These are phyloP conservation scores for Parnassius orleans DNA, from an alignment of 2,888 invertebrate genomes.

Conservation along the genomic window DNA sequence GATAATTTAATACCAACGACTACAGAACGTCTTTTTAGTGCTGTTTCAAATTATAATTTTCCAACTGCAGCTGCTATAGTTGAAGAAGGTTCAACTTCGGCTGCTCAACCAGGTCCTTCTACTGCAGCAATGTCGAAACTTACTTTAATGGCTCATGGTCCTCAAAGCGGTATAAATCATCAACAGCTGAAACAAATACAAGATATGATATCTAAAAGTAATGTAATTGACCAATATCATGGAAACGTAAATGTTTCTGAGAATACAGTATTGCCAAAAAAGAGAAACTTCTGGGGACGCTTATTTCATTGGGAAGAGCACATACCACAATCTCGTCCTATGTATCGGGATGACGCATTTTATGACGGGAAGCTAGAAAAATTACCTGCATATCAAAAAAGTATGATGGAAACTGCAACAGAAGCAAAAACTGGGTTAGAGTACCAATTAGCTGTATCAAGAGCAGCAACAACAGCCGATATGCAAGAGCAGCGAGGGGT, in stretches of 20 bases:
- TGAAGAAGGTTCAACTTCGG: slow-evolving; percentile 40
- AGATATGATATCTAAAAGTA: slow-evolving; percentile 57
- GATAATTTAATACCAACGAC: slow-evolving; percentile 41
- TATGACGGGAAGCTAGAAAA: slow-evolving; percentile 60
- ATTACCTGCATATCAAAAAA: slow-evolving; percentile 64
- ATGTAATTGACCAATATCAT: slow-evolving; percentile 43
- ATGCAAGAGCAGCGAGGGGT: slow-evolving; percentile 59
- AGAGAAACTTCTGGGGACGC: slow-evolving; percentile 51
- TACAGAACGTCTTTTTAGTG: slow-evolving; percentile 50
- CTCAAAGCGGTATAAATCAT: slow-evolving; percentile 54
- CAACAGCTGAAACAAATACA: slow-evolving; percentile 62
- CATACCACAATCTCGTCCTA: slow-evolving; percentile 58
- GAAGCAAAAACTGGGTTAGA: slow-evolving; percentile 63
- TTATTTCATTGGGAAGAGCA: slow-evolving; percentile 64
- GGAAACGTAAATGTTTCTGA: slow-evolving; percentile 44
- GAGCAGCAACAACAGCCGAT: slow-evolving; percentile 63
- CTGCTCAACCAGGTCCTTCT: slow-evolving; percentile 53
- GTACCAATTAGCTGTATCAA: slow-evolving; percentile 70
- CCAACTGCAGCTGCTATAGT: slow-evolving; percentile 64
- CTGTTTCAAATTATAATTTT: slow-evolving; percentile 52
- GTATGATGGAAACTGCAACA: slow-evolving; percentile 45
- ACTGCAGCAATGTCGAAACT: slow-evolving; percentile 50
- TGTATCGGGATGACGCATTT: slow-evolving; percentile 74
- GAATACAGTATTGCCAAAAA: slow-evolving; percentile 40
- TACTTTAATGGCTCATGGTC: slow-evolving; percentile 52